Conservation (phyloP, 2,888 invertebrate genomes). For the Hirtodrosophila cameraria region DNA sequence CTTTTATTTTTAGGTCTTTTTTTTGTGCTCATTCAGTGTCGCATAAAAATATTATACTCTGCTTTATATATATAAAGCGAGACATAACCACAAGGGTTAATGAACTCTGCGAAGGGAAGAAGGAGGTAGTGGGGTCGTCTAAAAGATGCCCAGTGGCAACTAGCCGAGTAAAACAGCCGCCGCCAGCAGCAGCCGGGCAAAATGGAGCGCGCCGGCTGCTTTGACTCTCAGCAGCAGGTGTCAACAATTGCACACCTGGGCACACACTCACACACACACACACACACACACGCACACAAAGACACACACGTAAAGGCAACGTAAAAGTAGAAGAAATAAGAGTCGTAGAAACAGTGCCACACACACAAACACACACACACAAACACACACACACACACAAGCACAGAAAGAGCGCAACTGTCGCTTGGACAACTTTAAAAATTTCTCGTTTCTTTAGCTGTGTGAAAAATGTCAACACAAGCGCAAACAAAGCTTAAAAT, state of each 20-base stretch:
- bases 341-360: constrained; percentile 44
- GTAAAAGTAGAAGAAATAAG: constrained; percentile 53
- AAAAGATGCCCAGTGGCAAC: constrained; percentile 42
- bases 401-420: too few relatives aligned
- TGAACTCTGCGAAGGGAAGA: constrained; percentile 64
- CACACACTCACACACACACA: constrained; percentile 45
- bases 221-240: constrained; percentile 65
- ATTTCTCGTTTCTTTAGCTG: constrained; percentile 24
- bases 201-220: too few relatives aligned
- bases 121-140: not conserved
- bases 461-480: constrained; percentile 57
- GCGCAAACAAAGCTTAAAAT: constrained; percentile 39
- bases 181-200: constrained; percentile 61
- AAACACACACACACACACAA: too few relatives aligned
- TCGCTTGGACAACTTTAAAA: constrained; percentile 51
- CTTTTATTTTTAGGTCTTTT: constrained; percentile 29
- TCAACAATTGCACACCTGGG: constrained; percentile 76
- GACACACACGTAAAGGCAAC: constrained; percentile 17
- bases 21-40: constrained; percentile 30
- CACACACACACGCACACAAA: constrained; percentile 8
- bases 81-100: constrained; percentile 61
- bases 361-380: constrained; percentile 24
- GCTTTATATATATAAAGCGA: constrained; percentile 29
- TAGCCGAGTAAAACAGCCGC: constrained; percentile 52
- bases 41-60: constrained; percentile 33